Conservation (phyloP, 2,797 vertebrate species). For the Characodon lateralis region DNA sequence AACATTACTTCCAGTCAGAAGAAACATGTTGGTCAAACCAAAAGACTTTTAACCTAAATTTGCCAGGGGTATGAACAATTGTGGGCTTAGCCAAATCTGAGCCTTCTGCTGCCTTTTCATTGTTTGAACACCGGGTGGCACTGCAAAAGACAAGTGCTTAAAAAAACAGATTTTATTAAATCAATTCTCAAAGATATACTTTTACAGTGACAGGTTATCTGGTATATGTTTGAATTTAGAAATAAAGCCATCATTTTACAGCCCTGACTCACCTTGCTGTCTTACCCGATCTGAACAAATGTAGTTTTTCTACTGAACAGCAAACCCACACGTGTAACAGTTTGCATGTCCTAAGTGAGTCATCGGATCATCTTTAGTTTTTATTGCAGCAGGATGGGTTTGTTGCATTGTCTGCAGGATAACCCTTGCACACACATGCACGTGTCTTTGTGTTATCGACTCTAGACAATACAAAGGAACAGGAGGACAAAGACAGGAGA, state of each 20-base stretch:
- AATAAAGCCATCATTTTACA: background rate
- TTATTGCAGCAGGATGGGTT: slow-evolving; percentile 58
- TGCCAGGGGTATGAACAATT: background rate
- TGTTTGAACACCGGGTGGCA: background rate
- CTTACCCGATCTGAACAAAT: background rate
- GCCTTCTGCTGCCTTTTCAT: background rate
- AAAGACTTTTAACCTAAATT: too few relatives aligned
- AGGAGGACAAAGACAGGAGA: slow-evolving; percentile 76
- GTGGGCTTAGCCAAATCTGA: background rate
- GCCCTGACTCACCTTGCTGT: background rate
- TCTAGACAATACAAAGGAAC: slow-evolving; percentile 76
- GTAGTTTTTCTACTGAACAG: slow-evolving; percentile 27
- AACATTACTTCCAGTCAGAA: too few relatives aligned
- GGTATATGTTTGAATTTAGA: too few relatives aligned
- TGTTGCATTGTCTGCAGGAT: slow-evolving; percentile 67
- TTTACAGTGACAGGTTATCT: background rate
- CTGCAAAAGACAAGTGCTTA: background rate
- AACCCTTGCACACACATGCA: slow-evolving; percentile 37
- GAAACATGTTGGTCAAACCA: too few relatives aligned
- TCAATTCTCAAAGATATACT: background rate
- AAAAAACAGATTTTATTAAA: background rate
- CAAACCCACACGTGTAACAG: slow-evolving; percentile 1
- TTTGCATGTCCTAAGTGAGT: slow-evolving; percentile 31
- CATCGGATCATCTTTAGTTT: slow-evolving; percentile 52
- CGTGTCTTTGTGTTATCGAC: slow-evolving; percentile 73